phyloP scores from a whole-genome alignment of 2,797 vertebrate species.

The Microhierax caerulescens region DNA sequence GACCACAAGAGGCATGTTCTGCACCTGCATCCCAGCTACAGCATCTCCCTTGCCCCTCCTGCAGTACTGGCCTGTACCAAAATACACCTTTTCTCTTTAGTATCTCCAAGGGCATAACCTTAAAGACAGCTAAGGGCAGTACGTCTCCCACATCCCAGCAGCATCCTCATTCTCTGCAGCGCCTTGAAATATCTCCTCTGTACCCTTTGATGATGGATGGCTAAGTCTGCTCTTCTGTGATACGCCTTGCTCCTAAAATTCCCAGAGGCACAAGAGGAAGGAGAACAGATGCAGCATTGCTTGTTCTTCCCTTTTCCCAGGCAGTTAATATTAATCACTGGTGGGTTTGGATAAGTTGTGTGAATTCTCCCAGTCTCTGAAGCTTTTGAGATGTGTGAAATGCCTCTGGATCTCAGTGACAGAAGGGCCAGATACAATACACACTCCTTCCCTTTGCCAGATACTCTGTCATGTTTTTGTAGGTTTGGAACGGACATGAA shows the following conservation, averaged over 20 bases:
- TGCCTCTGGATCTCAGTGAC: not conserved
- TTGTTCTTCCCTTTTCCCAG: not conserved
- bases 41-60: not conserved
- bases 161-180: not conserved
- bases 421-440: not conserved
- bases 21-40: not conserved
- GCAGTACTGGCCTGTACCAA: not conserved
- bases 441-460: not conserved
- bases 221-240: not conserved
- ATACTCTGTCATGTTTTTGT: not conserved
- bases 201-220: not conserved
- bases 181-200: not conserved
- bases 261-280: not conserved
- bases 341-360: not conserved
- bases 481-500: not conserved
- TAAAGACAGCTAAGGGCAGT: not conserved
- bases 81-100: not conserved
- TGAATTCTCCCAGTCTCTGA: not conserved
- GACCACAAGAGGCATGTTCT: not conserved
- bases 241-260: not conserved
- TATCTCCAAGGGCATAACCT: not conserved
- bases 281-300: not conserved
- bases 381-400: not conserved
- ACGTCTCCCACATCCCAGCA: not conserved
- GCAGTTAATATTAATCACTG: not conserved